These are phyloP conservation scores for Mareca strepera DNA, from an alignment of 2,797 vertebrate species.

Conservation along the genomic window DNA sequence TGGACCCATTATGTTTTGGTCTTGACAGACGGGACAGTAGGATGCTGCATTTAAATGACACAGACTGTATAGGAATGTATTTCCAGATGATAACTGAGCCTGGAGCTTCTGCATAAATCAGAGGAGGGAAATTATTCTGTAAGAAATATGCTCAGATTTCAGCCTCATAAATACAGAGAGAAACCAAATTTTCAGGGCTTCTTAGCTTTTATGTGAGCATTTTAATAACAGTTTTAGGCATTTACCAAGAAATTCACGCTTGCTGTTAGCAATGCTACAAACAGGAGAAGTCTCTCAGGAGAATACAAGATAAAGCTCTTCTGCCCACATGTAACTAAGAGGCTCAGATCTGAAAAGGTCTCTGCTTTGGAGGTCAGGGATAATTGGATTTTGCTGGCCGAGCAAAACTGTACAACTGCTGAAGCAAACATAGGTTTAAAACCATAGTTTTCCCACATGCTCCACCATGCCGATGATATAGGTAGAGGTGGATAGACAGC, in stretches of 20 bases:
- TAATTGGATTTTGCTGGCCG: neutral
- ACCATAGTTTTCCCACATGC: neutral
- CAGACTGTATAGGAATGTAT: conserved; percentile 66
- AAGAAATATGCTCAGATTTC: conserved; percentile 53
- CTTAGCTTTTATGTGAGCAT: conserved; percentile 62
- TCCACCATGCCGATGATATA: neutral
- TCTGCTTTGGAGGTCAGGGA: neutral
- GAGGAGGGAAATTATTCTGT: conserved; percentile 15
- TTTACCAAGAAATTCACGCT: conserved; percentile 6
- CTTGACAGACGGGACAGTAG: conserved; percentile 71
- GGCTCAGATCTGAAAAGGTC: neutral
- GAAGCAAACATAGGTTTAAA: neutral
- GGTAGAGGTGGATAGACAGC: neutral
- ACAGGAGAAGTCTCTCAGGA: neutral
- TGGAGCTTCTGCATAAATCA: conserved; percentile 61
- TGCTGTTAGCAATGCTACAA: neutral
- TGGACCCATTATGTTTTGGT: conserved; percentile 73
- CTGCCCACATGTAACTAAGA: neutral
- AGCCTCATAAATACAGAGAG: conserved; percentile 57
- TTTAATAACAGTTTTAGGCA: conserved; percentile 41
- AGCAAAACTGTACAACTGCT: neutral
- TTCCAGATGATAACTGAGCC: conserved; percentile 63
- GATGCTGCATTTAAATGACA: conserved; percentile 69
- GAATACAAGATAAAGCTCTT: neutral
- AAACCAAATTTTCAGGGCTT: conserved; percentile 55